phyloP scores from a whole-genome alignment of 2,797 vertebrate genomes.

The Salmo trutta region DNA sequence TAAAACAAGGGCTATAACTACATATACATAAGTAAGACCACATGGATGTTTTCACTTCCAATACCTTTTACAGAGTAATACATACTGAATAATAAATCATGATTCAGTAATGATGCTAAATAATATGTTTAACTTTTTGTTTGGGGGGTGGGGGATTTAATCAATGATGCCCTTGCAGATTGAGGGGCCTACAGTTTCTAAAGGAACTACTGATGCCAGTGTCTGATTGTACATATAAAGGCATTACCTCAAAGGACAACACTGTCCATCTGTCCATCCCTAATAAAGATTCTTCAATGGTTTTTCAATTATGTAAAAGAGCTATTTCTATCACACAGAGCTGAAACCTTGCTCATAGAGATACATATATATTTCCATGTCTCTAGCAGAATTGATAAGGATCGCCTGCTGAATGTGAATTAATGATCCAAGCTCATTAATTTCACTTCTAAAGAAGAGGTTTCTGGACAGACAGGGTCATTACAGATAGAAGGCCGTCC shows the following conservation, averaged over 20 bases:
- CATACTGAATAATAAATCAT: neutral
- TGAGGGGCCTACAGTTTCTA: neutral
- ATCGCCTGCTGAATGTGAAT: conserved; percentile 71
- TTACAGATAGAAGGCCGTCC: conserved; percentile 62
- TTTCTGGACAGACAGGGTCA: conserved; percentile 72
- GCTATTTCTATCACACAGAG: conserved; percentile 47
- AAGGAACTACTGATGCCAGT: neutral
- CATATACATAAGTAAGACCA: neutral
- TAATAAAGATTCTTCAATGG: conserved; percentile 6
- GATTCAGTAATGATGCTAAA: neutral
- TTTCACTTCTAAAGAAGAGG: conserved; percentile 52
- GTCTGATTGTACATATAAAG: neutral
- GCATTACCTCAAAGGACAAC: neutral
- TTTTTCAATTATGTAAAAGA: conserved; percentile 22
- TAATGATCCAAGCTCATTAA: conserved; percentile 69
- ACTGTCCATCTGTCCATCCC: neutral
- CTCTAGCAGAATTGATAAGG: conserved; percentile 62
- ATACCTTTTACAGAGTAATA: neutral
- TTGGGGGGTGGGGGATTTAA: neutral
- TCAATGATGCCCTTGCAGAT: neutral
- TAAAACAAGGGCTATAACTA: neutral
- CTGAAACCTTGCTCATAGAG: conserved; percentile 37
- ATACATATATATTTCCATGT: conserved; percentile 49
- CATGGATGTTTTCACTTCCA: neutral
- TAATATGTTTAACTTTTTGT: neutral